A percentile compares a stretch with the other conserved stretches of the same genome.
phyloP scores from a whole-genome alignment of 2,888 invertebrate species.

The Agrotis segetum region DNA sequence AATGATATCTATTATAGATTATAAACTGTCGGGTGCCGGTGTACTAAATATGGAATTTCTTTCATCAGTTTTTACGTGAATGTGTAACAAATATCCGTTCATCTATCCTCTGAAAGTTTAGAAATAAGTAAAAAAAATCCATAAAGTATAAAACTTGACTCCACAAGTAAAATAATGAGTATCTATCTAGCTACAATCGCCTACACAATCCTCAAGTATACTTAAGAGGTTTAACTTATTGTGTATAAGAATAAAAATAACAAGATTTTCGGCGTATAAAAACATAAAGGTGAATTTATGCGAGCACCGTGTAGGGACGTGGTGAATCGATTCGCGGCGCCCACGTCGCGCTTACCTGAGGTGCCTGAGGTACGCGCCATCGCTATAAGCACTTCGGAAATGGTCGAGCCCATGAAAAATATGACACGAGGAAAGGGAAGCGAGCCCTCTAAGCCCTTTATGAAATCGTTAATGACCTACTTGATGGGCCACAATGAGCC shows the following conservation, averaged over 20 bases:
- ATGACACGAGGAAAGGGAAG: constrained; percentile 83
- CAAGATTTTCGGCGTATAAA: constrained; percentile 38
- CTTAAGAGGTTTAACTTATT: constrained; percentile 43
- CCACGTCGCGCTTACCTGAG: constrained; percentile 68
- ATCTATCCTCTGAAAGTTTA: no score
- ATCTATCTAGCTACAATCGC: constrained; percentile 22
- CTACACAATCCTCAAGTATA: constrained; percentile 25
- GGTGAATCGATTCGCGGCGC: constrained; percentile 60
- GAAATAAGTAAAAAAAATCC: no score
- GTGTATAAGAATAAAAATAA: constrained; percentile 54
- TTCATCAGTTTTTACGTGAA: no score
- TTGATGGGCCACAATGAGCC: constrained; percentile 79
- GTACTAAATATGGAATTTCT: no score
- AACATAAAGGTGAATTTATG: constrained; percentile 51
- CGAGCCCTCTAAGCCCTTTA: constrained; percentile 86
- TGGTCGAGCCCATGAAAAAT: constrained; percentile 84
- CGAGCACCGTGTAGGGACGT: constrained; percentile 44
- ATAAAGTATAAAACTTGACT: constrained; percentile 19
- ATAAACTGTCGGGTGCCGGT: no score
- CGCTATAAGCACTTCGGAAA: constrained; percentile 81
- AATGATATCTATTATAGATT: no score
- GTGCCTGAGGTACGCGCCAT: constrained; percentile 54
- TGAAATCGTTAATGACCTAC: constrained; percentile 87
- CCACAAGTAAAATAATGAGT: constrained; percentile 47
- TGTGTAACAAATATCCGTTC: no score